Evolutionary conservation across 2,888 invertebrate species (phyloP).

Genomic region (Lasioglossum vierecki): DNA sequence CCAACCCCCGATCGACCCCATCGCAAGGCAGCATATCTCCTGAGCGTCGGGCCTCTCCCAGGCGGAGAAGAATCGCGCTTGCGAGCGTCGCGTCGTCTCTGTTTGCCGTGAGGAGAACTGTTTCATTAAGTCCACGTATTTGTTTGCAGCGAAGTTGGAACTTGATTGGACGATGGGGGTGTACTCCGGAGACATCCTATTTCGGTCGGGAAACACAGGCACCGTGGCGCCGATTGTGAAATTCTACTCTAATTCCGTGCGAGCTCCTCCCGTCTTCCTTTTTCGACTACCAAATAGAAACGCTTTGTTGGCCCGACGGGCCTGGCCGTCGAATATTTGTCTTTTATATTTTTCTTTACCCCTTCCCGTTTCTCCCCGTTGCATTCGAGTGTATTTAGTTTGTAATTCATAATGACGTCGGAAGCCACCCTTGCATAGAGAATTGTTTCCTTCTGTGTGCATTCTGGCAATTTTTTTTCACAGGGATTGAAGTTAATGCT

Average conservation of each 20-base stretch:
- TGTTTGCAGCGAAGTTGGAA: slow-evolving; percentile 2
- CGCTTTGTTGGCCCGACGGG: background rate
- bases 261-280: background rate
- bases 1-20: slow-evolving; percentile 35
- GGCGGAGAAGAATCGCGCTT: slow-evolving; percentile 17
- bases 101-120: background rate
- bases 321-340: background rate
- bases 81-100: background rate
- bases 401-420: background rate
- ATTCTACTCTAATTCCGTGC: slow-evolving; percentile 1
- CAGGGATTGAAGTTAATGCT: background rate
- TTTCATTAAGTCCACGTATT: slow-evolving; percentile 40
- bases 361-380: background rate
- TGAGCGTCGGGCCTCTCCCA: slow-evolving; percentile 17
- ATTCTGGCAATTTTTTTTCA: background rate
- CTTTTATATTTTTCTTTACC: background rate
- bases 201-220: slow-evolving; percentile 1
- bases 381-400: background rate
- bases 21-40: slow-evolving; percentile 13
- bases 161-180: slow-evolving; percentile 24
- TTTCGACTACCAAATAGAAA: slow-evolving; percentile 6
- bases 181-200: slow-evolving; percentile 16
- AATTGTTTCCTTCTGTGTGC: background rate
- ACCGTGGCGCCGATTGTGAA: slow-evolving; percentile 8
- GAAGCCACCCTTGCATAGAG: background rate